phyloP scores from a whole-genome alignment of 2,113 vertebrate species.

The Axis porcinus region DNA sequence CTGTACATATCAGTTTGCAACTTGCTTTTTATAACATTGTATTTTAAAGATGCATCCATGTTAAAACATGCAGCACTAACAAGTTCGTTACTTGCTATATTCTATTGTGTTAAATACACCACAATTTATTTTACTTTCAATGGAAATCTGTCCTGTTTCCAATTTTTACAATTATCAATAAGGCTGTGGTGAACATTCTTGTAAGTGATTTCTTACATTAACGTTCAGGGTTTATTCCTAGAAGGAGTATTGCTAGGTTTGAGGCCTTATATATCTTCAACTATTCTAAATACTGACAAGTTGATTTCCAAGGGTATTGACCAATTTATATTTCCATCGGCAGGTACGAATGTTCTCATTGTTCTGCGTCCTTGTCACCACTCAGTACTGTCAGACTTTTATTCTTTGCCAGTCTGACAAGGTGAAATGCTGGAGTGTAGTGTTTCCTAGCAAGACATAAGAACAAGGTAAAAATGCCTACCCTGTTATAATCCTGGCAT shows the following conservation, averaged over 20 bases:
- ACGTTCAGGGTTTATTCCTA: constrained; percentile 14
- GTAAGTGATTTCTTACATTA: background rate
- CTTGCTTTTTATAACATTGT: background rate
- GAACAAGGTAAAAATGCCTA: constrained; percentile 2
- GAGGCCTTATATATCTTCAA: background rate
- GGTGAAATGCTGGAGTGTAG: background rate
- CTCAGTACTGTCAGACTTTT: background rate
- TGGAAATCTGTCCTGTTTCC: background rate
- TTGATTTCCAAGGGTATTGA: background rate
- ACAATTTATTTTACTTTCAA: background rate
- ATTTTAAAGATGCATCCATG: background rate
- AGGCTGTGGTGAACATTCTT: background rate
- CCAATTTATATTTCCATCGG: background rate
- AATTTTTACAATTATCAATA: background rate
- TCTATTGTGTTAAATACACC: background rate
- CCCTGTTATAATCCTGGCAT: background rate
- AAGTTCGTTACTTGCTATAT: background rate
- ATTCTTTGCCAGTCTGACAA: constrained; percentile 14
- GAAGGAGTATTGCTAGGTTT: background rate
- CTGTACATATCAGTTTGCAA: background rate
- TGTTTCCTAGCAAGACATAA: background rate
- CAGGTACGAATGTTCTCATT: background rate
- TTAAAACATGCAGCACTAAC: background rate
- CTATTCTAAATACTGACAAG: constrained; percentile 1
- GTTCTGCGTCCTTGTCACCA: background rate